Conservation (phyloP, 2,888 invertebrate genomes). For the Stramonita haemastoma region DNA sequence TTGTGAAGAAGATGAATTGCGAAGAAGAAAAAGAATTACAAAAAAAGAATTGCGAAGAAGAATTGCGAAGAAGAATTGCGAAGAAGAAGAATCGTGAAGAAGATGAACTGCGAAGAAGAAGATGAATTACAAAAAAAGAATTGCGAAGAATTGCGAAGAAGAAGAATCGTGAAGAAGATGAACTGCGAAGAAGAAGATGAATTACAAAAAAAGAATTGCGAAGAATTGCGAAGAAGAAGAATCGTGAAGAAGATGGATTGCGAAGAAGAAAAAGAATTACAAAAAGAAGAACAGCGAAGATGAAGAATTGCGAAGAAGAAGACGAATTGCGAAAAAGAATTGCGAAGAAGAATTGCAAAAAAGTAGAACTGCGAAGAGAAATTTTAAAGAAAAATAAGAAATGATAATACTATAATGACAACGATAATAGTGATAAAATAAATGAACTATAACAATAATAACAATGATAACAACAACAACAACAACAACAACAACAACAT, state of each 20-base stretch:
- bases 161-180: neutral
- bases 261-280: neutral
- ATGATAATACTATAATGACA: neutral
- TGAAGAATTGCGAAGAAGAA: no score
- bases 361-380: neutral
- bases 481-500: no score
- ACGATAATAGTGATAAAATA: neutral
- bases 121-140: no score
- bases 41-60: neutral
- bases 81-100: no score
- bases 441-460: neutral
- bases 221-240: no score
- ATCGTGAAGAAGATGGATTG: neutral
- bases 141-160: neutral
- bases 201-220: no score
- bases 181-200: no score
- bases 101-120: no score
- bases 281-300: no score
- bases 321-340: no score
- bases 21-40: neutral
- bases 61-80: neutral
- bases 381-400: neutral
- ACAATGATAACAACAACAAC: neutral
- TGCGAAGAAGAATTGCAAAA: neutral
- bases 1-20: no score